Evolutionary conservation across 2,888 invertebrate genomes (phyloP), one percentile per base, ranked within the genome.

Genomic region (Lutraria lutraria): DNA sequence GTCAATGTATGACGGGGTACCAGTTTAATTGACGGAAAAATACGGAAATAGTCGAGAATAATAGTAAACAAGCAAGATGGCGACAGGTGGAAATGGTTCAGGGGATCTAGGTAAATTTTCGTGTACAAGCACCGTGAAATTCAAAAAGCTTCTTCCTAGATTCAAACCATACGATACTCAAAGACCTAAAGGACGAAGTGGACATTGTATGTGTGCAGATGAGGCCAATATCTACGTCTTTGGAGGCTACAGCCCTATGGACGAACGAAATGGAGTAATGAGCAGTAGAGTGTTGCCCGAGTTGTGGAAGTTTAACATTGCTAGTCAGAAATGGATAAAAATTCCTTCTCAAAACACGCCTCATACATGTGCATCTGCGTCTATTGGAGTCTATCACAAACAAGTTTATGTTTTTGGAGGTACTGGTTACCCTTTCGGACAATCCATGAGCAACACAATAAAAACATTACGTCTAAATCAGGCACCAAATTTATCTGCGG

Each of bases 351-450:
- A 97, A 97, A 95, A 97, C 15, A 89, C 87, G 34, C 92, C 94
- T 25, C 43, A 80, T 31, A 93, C 94, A 15, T 93, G 93, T 89
- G 94, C 94, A 0, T 93, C 93, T 0, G 89, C 93, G 0, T 93
- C 90, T 43, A 82, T 93, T 43, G 85, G 84, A 13, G 88, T 93
- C 16, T 88, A 86, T 0, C 90, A 92, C 60, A 92, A 94, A 53
- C 88, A 93, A 56, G 87, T 99, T 95, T 97, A 98, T 97, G 98
- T 99, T 86, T 98, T 98, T 97, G 99, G 99, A n/a, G 99, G 99
- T 0, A 99, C 99, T n/a, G 98, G 98, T 3, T 98, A 98, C 89
- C 99, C 99, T 0, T 99, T 99, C 97, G 99, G 99, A 2, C 97
- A 98, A 85, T 97, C 97, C 90, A 98, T 98, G 95, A 98, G 98